Conservation (phyloP, 2,797 vertebrate species). For the Platalea minor region DNA sequence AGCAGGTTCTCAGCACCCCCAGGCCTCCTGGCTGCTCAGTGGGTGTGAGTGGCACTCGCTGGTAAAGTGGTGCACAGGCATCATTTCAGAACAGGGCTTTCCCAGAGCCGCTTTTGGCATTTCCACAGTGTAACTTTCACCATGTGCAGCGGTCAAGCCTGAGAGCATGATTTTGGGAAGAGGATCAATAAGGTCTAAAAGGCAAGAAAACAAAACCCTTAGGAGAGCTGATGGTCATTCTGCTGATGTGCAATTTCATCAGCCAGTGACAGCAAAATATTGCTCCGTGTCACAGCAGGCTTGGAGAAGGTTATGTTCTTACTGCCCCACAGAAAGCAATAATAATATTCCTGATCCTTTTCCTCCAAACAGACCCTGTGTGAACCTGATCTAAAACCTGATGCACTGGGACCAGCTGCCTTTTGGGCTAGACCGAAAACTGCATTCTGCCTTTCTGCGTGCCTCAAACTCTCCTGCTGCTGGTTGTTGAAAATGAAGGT, state of each 20-base stretch:
- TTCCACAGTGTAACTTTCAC: background rate
- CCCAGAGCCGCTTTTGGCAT: background rate
- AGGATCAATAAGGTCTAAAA: background rate
- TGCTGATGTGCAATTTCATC: background rate
- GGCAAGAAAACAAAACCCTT: background rate
- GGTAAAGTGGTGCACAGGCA: rapidly evolving
- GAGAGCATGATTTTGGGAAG: background rate
- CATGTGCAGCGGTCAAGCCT: background rate
- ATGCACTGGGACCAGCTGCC: background rate
- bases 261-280: background rate
- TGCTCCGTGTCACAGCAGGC: background rate
- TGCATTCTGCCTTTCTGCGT: background rate
- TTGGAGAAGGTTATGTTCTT: background rate
- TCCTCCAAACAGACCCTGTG: background rate
- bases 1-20: background rate
- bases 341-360: background rate
- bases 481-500: background rate
- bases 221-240: background rate
- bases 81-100: background rate
- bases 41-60: rapidly evolving
- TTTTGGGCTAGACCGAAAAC: background rate
- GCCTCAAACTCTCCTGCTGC: background rate
- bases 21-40: background rate
- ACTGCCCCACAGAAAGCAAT: background rate
- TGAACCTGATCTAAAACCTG: background rate